Percentiles rank a stretch among this genome's conserved stretches.
Conservation (phyloP, 2,113 vertebrate genomes). For the Odocoileus virginianus region DNA sequence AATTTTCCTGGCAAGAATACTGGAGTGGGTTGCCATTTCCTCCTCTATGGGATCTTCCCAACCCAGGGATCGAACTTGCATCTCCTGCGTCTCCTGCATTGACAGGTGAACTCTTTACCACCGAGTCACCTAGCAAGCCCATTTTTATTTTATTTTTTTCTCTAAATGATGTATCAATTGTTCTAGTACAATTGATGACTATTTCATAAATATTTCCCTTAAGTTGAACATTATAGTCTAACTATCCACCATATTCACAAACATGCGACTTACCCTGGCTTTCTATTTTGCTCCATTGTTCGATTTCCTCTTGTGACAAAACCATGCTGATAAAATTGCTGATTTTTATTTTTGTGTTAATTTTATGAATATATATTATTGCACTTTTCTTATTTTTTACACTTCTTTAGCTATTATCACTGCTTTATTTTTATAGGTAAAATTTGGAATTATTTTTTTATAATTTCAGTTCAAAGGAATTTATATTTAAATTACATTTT, state of each 20-base stretch:
- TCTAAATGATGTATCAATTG: neutral
- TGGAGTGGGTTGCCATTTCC: neutral
- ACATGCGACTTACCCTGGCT: neutral
- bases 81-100: neutral
- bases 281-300: neutral
- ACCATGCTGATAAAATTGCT: neutral
- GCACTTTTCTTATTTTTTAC: neutral
- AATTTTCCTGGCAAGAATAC: neutral
- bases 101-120: no score
- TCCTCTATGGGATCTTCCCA: neutral
- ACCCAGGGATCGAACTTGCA: neutral
- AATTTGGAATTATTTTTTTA: neutral
- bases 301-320: neutral
- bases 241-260: neutral
- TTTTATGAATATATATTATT: neutral
- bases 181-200: neutral
- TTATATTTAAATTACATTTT: neutral
- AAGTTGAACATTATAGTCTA: neutral
- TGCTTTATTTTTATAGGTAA: neutral
- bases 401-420: neutral
- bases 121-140: neutral
- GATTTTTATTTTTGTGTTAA: neutral
- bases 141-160: neutral
- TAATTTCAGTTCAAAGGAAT: neutral
- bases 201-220: neutral